Percentiles rank a stretch among this genome's conserved stretches.
phyloP scores from a whole-genome alignment of 1,140 invertebrate species.

The Drosophila punjabiensis region DNA sequence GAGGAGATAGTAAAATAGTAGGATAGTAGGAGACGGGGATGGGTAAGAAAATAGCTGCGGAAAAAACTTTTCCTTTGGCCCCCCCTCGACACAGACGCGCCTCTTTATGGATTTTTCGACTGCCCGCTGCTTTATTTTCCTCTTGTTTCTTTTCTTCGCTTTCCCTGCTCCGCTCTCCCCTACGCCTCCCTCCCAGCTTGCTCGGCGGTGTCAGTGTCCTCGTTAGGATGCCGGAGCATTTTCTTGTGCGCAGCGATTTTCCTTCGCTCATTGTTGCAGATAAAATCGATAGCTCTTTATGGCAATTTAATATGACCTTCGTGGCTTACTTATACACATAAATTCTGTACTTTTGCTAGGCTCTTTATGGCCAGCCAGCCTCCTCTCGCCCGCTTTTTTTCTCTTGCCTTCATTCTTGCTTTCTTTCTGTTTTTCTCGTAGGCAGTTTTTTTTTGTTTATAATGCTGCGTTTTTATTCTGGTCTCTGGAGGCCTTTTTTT shows the following conservation, averaged over 20 bases:
- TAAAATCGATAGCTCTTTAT: conserved; percentile 85
- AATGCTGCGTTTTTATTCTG: conserved; percentile 59
- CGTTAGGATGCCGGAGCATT: conserved; percentile 72
- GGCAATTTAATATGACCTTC: conserved; percentile 85
- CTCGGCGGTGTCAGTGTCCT: conserved; percentile 80
- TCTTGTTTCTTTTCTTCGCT: conserved; percentile 27
- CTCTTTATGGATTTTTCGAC: conserved; percentile 78
- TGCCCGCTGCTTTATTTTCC: conserved; percentile 49
- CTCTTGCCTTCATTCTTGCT: conserved; percentile 1
- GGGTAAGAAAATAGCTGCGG: conserved; percentile 10
- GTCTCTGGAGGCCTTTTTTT: conserved; percentile 36
- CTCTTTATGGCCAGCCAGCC: conserved; percentile 51
- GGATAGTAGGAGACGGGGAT: not conserved
- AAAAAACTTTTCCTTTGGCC: conserved; percentile 52
- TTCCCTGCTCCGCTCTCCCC: conserved; percentile 2
- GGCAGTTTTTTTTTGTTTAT: conserved; percentile 70
- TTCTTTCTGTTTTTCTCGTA: conserved; percentile 42
- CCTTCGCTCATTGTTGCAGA: conserved; percentile 77
- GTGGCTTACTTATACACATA: conserved; percentile 77
- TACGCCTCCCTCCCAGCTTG: conserved; percentile 1
- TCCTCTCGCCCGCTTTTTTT: not conserved
- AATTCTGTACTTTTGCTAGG: conserved; percentile 52
- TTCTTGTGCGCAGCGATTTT: conserved; percentile 82
- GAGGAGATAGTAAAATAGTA: conserved; percentile 6
- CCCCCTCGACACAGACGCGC: conserved; percentile 46